These are phyloP conservation scores for Cettia cetti DNA, from an alignment of 2,113 vertebrate species.

Conservation along the genomic window DNA sequence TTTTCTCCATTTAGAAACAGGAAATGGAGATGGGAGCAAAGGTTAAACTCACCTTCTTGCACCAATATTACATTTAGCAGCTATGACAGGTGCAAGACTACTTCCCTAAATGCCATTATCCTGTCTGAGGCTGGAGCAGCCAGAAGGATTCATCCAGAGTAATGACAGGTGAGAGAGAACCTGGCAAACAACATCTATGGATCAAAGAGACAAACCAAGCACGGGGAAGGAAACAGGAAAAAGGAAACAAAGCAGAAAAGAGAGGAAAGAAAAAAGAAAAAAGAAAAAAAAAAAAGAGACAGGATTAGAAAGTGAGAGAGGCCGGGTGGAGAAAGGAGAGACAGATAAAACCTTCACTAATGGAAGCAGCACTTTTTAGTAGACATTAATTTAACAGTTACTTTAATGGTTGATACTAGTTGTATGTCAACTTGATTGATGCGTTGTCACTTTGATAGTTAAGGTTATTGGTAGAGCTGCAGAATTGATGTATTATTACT, in stretches of 20 bases:
- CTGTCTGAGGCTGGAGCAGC: not conserved
- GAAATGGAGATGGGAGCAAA: not conserved
- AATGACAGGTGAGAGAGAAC: not conserved
- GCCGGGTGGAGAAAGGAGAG: not conserved
- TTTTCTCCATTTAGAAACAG: not conserved
- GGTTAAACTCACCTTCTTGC: not conserved
- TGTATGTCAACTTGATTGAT: constrained; percentile 70
- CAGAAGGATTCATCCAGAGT: not conserved
- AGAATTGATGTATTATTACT: constrained; percentile 66
- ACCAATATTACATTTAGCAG: not conserved
- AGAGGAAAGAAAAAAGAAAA: not conserved
- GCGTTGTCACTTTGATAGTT: constrained; percentile 65
- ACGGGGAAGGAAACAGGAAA: not conserved
- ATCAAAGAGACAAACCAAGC: not conserved
- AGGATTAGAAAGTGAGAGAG: not conserved
- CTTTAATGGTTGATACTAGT: constrained; percentile 68
- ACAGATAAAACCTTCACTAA: constrained; percentile 42
- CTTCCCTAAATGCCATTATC: constrained; percentile 21
- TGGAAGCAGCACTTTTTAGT: constrained; percentile 55
- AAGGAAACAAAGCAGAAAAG: not conserved
- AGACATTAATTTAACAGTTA: constrained; percentile 68
- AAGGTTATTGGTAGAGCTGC: constrained; percentile 65
- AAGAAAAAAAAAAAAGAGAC: not conserved
- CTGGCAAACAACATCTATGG: not conserved
- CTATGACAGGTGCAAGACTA: not conserved